phyloP scores from a whole-genome alignment of 1,140 invertebrate species.

The Penaeus indicus region DNA sequence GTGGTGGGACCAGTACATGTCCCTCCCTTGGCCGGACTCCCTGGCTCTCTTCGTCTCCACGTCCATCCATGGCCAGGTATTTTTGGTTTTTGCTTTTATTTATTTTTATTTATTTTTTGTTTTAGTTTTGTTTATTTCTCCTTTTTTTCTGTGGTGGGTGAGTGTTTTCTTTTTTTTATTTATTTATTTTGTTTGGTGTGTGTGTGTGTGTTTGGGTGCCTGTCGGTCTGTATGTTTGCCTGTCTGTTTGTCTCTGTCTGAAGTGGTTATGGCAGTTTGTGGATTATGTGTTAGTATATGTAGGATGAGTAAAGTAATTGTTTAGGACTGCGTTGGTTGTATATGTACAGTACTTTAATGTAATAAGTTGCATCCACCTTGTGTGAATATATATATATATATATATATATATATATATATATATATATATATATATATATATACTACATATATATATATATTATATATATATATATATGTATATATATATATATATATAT shows the following conservation, averaged over 20 bases:
- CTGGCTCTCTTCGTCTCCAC: conserved; percentile 90
- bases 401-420: conserved; percentile 71
- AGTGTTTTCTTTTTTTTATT: not conserved
- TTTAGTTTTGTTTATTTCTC: not conserved
- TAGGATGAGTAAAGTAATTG: conserved; percentile 55
- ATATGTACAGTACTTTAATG: too few relatives aligned
- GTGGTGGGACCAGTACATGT: conserved; percentile 93
- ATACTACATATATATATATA: not conserved
- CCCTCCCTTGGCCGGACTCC: conserved; percentile 92
- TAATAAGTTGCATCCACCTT: conserved; percentile 69
- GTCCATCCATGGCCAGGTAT: conserved; percentile 90
- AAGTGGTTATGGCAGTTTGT: not conserved
- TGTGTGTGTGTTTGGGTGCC: too few relatives aligned
- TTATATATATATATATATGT: not conserved
- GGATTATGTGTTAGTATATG: conserved; percentile 63
- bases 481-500: not conserved
- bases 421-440: not conserved
- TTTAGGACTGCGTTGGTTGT: conserved; percentile 69
- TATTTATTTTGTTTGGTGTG: too few relatives aligned
- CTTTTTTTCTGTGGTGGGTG: not conserved
- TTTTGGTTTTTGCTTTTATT: conserved; percentile 66
- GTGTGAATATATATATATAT: conserved; percentile 74
- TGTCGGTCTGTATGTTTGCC: too few relatives aligned
- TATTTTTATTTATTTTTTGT: not conserved
- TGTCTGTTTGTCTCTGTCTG: not conserved